Conservation (phyloP, 1,140 invertebrate species). For the Aphelinus certus region DNA sequence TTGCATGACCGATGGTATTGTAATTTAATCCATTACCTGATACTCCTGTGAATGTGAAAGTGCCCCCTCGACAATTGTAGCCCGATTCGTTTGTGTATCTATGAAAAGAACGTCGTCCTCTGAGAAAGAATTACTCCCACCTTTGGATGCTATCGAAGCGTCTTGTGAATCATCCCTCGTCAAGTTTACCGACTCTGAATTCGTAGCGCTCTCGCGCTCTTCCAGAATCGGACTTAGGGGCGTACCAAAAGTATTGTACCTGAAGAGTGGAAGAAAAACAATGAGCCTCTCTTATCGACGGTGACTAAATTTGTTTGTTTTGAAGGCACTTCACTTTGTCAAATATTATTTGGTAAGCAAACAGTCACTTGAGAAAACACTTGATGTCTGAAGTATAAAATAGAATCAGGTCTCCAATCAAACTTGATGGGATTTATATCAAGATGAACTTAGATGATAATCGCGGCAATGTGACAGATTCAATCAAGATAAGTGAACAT, state of each 20-base stretch:
- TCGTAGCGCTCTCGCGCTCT: constrained; percentile 65
- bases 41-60: constrained; percentile 18
- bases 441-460: not conserved
- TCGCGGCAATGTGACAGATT: not conserved
- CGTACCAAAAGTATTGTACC: constrained; percentile 69
- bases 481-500: not conserved
- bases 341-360: too few species aligned
- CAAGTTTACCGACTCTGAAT: constrained; percentile 55
- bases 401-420: too few species aligned
- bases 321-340: too few species aligned
- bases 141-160: constrained; percentile 55
- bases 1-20: too few species aligned
- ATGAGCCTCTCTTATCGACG: too few species aligned
- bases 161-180: constrained; percentile 57
- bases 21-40: constrained; percentile 7
- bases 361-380: too few species aligned
- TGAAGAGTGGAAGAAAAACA: constrained; percentile 36
- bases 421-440: too few species aligned
- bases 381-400: too few species aligned
- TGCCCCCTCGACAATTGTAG: constrained; percentile 62
- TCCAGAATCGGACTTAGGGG: constrained; percentile 74
- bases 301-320: too few species aligned
- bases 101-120: constrained; percentile 69
- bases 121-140: constrained; percentile 44
- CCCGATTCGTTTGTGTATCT: constrained; percentile 68